Evolutionary conservation across 2,888 invertebrate species (phyloP).

Genomic region (Embidobia sp.): DNA sequence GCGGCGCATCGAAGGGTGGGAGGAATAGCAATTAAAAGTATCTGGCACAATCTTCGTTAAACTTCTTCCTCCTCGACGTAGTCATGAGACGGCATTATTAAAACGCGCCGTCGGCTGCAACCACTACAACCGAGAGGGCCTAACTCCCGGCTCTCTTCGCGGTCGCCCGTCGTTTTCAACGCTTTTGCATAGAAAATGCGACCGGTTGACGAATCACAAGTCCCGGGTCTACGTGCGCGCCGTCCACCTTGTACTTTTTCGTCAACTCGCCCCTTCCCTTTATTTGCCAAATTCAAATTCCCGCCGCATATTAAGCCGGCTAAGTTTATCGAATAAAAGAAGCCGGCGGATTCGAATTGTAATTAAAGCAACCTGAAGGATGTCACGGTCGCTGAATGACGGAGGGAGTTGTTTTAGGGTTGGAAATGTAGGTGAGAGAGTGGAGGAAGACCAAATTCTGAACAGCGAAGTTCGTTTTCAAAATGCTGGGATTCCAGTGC

Average conservation of each 20-base stretch:
- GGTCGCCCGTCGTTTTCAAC: constrained; percentile 71
- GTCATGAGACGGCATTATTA: constrained; percentile 66
- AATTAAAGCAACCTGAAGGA: constrained; percentile 17
- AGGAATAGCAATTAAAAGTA: constrained; percentile 81
- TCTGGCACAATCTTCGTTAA: constrained; percentile 81
- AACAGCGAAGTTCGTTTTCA: no score
- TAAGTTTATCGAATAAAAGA: constrained; percentile 46
- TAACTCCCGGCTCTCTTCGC: constrained; percentile 60
- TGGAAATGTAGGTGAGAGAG: constrained; percentile 6
- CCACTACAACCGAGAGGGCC: constrained; percentile 67
- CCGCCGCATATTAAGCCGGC: constrained; percentile 46
- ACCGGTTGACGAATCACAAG: constrained; percentile 66
- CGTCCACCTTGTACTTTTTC: no score
- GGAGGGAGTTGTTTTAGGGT: neutral
- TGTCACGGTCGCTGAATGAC: neutral
- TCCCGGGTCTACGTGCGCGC: constrained; percentile 61
- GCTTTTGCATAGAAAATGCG: constrained; percentile 78
- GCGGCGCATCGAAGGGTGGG: constrained; percentile 65
- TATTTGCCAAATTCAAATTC: constrained; percentile 55
- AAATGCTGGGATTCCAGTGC: no score
- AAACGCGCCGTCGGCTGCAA: constrained; percentile 77
- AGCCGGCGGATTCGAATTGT: constrained; percentile 18
- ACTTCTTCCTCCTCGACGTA: constrained; percentile 74
- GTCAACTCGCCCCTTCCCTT: constrained; percentile 9
- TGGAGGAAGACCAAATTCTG: neutral